These are phyloP conservation scores for Apus apus DNA, from an alignment of 2,113 vertebrate genomes.

Conservation along the genomic window DNA sequence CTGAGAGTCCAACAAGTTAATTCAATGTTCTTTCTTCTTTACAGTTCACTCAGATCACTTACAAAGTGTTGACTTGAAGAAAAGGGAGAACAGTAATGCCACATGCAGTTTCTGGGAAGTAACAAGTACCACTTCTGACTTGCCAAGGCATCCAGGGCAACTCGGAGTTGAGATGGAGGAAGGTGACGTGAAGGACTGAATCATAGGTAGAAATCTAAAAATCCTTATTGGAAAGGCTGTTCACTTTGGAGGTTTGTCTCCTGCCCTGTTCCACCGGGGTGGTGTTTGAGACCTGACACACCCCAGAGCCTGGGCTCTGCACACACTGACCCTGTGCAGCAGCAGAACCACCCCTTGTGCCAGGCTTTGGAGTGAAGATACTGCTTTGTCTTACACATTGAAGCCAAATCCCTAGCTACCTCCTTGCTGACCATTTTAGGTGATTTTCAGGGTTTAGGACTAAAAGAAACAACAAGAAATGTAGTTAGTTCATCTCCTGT, in stretches of 20 bases:
- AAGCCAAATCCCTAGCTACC: background rate
- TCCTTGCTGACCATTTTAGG: background rate
- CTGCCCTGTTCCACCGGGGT: background rate
- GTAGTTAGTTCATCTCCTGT: background rate
- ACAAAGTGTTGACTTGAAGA: background rate
- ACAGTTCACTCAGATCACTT: background rate
- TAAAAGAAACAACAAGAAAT: background rate
- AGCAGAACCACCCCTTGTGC: background rate
- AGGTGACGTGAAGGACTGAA: background rate
- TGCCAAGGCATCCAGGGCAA: background rate
- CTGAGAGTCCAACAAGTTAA: background rate
- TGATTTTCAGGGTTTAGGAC: background rate
- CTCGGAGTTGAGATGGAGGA: background rate
- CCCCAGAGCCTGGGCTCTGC: background rate
- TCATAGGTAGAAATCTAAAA: background rate
- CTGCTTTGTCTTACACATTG: background rate
- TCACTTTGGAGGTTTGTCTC: background rate
- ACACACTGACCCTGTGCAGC: accelerated
- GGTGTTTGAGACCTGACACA: background rate
- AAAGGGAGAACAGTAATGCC: background rate
- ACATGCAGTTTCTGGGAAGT: background rate
- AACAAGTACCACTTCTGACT: background rate
- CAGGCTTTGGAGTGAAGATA: background rate
- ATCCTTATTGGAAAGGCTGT: background rate
- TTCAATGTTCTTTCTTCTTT: background rate